Conservation (phyloP, 2,797 vertebrate genomes). For the Oreochromis grahami region DNA sequence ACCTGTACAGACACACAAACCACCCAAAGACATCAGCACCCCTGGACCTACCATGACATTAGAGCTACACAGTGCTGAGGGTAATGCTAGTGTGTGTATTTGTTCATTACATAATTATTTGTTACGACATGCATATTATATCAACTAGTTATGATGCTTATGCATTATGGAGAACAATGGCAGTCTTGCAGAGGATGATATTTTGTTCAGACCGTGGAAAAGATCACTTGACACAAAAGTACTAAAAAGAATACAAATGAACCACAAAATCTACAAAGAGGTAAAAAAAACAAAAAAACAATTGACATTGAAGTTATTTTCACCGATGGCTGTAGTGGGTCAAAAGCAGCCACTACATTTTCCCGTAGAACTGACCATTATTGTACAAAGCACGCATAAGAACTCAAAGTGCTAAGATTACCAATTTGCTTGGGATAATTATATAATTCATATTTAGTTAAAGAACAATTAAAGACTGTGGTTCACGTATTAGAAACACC, state of each 20-base stretch:
- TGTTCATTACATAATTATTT: neutral
- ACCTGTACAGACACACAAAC: neutral
- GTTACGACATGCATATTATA: neutral
- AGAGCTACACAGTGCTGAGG: neutral
- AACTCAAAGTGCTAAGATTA: neutral
- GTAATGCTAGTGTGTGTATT: conserved; percentile 11
- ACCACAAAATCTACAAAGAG: neutral
- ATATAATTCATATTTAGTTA: neutral
- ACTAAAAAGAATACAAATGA: neutral
- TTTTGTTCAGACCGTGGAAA: neutral
- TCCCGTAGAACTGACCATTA: neutral
- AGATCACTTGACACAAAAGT: neutral
- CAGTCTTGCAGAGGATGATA: neutral
- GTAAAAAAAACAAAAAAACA: neutral
- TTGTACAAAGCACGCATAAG: neutral
- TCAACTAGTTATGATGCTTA: neutral
- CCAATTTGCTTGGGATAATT: neutral
- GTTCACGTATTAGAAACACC: neutral
- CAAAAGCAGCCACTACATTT: neutral
- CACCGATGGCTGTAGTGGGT: neutral
- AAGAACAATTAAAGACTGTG: neutral
- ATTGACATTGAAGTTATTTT: neutral
- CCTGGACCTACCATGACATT: neutral
- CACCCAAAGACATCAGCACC: neutral
- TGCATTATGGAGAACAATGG: neutral